Base-by-base conservation (phyloP, 2,888 invertebrate genomes). In the Lydus trimaculatus region DNA sequence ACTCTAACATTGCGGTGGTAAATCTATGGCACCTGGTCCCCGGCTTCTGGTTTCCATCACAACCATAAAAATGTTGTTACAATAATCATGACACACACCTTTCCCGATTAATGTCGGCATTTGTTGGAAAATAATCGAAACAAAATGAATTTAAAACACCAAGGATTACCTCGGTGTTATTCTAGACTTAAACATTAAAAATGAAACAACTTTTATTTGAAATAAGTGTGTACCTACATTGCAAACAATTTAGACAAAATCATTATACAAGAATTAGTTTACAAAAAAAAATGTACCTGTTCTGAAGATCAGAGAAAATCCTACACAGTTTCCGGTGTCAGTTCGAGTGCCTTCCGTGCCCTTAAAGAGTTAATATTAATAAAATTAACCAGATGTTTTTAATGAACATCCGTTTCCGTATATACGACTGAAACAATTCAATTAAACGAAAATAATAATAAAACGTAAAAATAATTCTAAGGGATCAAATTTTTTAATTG, bases 301-400 rank as follows among this genome's bases (percentile, higher is more conserved):
- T 23, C 13, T 23, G 3, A 15, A 52, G 13, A 52, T 52, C 13
- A 17, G 17, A 43, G n/a, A 43, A 43, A 3, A 48, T 48, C 1
- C 20, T 25, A 25, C 20, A 15, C 4, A 11, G 25, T 52, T 67
- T 71, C 71, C 70, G 70, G 62, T 48, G 31, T 58, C 28, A 64
- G 31, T 28, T 61, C 39, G 64, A 65, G 68, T 62, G 68, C 64
- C 64, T 71, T 71, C 66, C 56, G 65, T 67, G 68, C 70, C 72
- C 74, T 69, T 66, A 74, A 76, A 72, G 74, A 74, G 75, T 76
- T 76, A 73, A 73, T 72, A 70, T 75, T 73, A 74, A 72, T 74
- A 72, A 66, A 71, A 64, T 63, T 65, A 61, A 61, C 66, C 75
- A 76, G 69, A 73, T 76, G 75, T 58, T 74, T 67, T 73, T 74